Evolutionary conservation across 1,140 invertebrate genomes (phyloP).

Genomic region (Panonychus citri): DNA sequence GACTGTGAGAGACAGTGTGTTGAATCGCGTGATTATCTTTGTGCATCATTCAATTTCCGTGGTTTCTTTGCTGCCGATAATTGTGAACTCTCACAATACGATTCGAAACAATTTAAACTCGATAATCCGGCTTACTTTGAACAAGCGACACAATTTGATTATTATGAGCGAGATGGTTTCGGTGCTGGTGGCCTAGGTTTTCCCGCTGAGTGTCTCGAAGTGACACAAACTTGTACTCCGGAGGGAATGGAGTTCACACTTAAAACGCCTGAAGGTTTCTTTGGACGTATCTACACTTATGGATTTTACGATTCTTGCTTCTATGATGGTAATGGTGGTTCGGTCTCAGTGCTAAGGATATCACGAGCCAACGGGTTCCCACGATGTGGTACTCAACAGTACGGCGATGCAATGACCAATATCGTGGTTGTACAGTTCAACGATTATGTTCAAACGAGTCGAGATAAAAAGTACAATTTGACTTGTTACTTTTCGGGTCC

Average conservation of each 20-base stretch:
- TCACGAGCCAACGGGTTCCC: conserved; percentile 68
- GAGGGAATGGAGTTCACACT: conserved; percentile 81
- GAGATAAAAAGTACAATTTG: conserved; percentile 71
- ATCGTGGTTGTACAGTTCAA: conserved; percentile 83
- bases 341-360: conserved; percentile 52
- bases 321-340: conserved; percentile 64
- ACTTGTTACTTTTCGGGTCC: conserved; percentile 71
- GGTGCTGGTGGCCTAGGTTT: conserved; percentile 1
- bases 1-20: conserved; percentile 59
- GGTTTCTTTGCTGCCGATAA: conserved; percentile 34
- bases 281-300: conserved; percentile 69
- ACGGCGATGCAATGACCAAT: conserved; percentile 73
- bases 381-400: conserved; percentile 70
- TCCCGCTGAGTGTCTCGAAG: conserved; percentile 25
- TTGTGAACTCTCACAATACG: conserved; percentile 64
- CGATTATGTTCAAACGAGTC: conserved; percentile 66
- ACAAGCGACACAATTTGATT: conserved; percentile 54
- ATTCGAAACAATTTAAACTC: conserved; percentile 54
- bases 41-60: conserved; percentile 46
- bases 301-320: conserved; percentile 75
- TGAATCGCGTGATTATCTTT: conserved; percentile 57
- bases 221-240: conserved; percentile 68
- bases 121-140: conserved; percentile 63
- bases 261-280: conserved; percentile 59
- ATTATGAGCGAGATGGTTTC: conserved; percentile 39